Conservation (phyloP, 2,797 vertebrate genomes). For the Harpagifer antarcticus region DNA sequence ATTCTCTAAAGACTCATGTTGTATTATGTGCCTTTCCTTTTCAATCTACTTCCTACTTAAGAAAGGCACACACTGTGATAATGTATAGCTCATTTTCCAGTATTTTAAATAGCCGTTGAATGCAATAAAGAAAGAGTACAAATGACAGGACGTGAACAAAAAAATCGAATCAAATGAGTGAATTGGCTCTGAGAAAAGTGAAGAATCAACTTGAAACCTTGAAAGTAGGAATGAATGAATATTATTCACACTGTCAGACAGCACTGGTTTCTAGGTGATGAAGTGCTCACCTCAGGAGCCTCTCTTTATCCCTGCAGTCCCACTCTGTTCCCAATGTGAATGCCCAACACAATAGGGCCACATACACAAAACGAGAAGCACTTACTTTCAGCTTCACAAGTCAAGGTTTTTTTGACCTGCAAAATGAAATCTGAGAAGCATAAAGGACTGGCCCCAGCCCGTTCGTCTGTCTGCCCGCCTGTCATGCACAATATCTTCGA, state of each 20-base stretch:
- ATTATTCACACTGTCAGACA: slow-evolving; percentile 45
- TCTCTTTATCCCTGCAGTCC: slow-evolving; percentile 48
- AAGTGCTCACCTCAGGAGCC: slow-evolving; percentile 59
- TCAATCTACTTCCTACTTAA: not conserved
- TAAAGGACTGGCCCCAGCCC: slow-evolving; percentile 14
- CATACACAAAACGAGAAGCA: slow-evolving; percentile 36
- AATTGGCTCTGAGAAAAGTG: slow-evolving; percentile 30
- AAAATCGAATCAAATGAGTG: not conserved
- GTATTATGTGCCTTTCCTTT: not conserved
- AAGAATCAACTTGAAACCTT: slow-evolving; percentile 49
- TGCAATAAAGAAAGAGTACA: not conserved
- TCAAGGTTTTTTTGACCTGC: slow-evolving; percentile 45
- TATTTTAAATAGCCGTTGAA: slow-evolving; percentile 17
- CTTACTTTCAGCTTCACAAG: slow-evolving; percentile 43
- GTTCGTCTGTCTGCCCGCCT: slow-evolving; percentile 10
- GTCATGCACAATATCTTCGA: slow-evolving; percentile 3
- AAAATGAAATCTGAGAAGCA: slow-evolving; percentile 38
- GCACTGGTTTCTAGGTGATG: slow-evolving; percentile 43
- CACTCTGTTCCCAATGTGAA: slow-evolving; percentile 45
- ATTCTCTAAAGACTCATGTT: not conserved
- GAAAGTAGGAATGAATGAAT: slow-evolving; percentile 34
- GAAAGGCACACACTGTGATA: not conserved
- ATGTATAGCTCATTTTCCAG: slow-evolving; percentile 3
- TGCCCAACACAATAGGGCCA: slow-evolving; percentile 32
- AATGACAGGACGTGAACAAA: not conserved